These are phyloP conservation scores for Synergus gifuensis DNA, from an alignment of 2,888 invertebrate species.

Conservation along the genomic window DNA sequence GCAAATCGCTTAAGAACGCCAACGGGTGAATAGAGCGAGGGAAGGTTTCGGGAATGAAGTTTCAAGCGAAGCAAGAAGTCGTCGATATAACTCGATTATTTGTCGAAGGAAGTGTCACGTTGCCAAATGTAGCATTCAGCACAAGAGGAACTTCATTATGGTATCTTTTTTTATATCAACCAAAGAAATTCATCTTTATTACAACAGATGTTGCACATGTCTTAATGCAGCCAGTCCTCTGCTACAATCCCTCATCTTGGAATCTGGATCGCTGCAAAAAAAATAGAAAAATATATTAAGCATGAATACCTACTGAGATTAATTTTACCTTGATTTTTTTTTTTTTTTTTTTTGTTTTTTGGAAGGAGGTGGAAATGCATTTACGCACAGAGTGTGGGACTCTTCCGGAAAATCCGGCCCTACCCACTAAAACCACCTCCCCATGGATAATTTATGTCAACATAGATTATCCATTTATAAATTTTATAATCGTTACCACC, in stretches of 20 bases:
- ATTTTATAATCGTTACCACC: too few relatives aligned
- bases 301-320: too few relatives aligned
- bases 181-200: background rate
- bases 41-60: conserved; percentile 49
- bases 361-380: too few relatives aligned
- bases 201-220: background rate
- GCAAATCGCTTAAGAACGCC: conserved; percentile 70
- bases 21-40: conserved; percentile 62
- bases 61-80: conserved; percentile 61
- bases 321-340: too few relatives aligned
- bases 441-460: too few relatives aligned
- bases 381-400: too few relatives aligned
- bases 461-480: too few relatives aligned
- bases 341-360: too few relatives aligned
- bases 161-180: conserved; percentile 44
- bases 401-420: too few relatives aligned
- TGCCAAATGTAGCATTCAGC: conserved; percentile 65
- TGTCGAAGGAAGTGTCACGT: conserved; percentile 70
- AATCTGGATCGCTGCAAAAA: background rate
- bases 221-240: conserved; percentile 60
- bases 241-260: conserved; percentile 57
- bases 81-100: conserved; percentile 74
- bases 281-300: background rate
- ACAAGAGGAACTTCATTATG: conserved; percentile 70
- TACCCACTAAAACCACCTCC: too few relatives aligned